These are phyloP conservation scores for Rafetus swinhoei DNA, from an alignment of 2,113 vertebrate genomes.

Conservation along the genomic window DNA sequence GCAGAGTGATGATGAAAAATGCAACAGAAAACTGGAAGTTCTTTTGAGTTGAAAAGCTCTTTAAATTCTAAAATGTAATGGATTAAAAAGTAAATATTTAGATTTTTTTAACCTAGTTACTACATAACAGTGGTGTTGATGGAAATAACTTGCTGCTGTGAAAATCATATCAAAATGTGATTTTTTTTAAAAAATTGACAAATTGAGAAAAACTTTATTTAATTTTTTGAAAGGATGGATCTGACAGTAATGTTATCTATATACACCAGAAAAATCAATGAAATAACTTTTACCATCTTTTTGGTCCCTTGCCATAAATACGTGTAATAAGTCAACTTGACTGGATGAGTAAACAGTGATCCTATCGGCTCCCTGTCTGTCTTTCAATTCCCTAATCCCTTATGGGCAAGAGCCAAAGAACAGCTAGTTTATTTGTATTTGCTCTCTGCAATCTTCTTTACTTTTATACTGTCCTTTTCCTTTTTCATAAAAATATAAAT, in stretches of 20 bases:
- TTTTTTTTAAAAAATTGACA: slow-evolving; percentile 53
- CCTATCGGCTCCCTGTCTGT: not conserved
- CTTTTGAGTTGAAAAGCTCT: slow-evolving; percentile 38
- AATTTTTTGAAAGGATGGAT: slow-evolving; percentile 69
- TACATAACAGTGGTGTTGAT: not conserved
- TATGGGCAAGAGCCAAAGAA: not conserved
- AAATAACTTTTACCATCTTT: slow-evolving; percentile 74
- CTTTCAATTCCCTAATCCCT: not conserved
- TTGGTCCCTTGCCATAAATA: slow-evolving; percentile 44
- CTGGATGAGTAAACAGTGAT: slow-evolving; percentile 37
- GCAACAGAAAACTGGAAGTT: slow-evolving; percentile 22
- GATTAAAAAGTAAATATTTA: slow-evolving; percentile 32
- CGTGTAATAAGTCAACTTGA: slow-evolving; percentile 74
- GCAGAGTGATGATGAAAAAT: slow-evolving; percentile 22
- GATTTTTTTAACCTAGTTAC: slow-evolving; percentile 12
- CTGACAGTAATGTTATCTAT: slow-evolving; percentile 76
- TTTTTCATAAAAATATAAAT: not conserved
- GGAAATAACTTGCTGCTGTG: not conserved
- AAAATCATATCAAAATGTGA: slow-evolving; percentile 34
- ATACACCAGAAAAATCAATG: slow-evolving; percentile 75
- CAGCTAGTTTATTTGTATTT: not conserved
- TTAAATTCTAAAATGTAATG: slow-evolving; percentile 46
- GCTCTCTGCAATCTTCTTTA: slow-evolving; percentile 1
- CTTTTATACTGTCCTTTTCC: not conserved
- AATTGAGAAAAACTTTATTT: slow-evolving; percentile 68